A percentile compares a stretch with the other conserved stretches of the same genome.
Conservation (phyloP, 2,888 invertebrate genomes). For the Erebia aethiops region DNA sequence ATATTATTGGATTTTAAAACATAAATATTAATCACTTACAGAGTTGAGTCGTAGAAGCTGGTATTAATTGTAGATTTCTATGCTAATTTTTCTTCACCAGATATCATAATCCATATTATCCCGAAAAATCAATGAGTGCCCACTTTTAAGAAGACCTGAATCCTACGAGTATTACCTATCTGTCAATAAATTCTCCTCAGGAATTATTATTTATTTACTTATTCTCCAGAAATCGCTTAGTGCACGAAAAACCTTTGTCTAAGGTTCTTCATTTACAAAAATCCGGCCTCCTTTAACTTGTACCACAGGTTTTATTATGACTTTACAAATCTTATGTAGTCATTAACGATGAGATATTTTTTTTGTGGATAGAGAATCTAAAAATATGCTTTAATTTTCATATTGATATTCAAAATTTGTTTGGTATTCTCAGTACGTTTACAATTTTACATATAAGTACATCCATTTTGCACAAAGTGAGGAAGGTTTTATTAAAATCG, state of each 20-base stretch:
- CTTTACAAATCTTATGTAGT: not conserved
- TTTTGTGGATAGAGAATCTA: not conserved
- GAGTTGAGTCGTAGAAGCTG: too few species aligned
- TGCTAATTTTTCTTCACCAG: too few species aligned
- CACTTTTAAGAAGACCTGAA: too few species aligned
- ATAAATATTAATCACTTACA: not conserved
- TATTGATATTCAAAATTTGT: conserved; percentile 13
- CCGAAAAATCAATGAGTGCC: too few species aligned
- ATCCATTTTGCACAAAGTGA: conserved; percentile 21
- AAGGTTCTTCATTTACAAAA: not conserved
- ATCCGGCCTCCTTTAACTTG: not conserved
- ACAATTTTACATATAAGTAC: conserved; percentile 19
- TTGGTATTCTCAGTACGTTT: conserved; percentile 27
- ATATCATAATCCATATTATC: too few species aligned
- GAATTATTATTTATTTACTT: too few species aligned
- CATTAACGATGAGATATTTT: too few species aligned
- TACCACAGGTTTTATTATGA: not conserved
- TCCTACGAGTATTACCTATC: too few species aligned
- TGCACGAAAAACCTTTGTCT: not conserved
- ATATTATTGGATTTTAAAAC: not conserved
- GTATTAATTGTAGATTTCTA: too few species aligned
- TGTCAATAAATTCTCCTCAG: too few species aligned
- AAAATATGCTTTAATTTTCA: not conserved
- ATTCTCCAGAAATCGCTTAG: too few species aligned
- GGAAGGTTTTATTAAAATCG: conserved; percentile 68